A percentile compares a stretch with the other conserved stretches of the same genome.
Conservation (phyloP, 30 jellyfish, hydroid and myxozoan species). For the Aurelia sp. region DNA sequence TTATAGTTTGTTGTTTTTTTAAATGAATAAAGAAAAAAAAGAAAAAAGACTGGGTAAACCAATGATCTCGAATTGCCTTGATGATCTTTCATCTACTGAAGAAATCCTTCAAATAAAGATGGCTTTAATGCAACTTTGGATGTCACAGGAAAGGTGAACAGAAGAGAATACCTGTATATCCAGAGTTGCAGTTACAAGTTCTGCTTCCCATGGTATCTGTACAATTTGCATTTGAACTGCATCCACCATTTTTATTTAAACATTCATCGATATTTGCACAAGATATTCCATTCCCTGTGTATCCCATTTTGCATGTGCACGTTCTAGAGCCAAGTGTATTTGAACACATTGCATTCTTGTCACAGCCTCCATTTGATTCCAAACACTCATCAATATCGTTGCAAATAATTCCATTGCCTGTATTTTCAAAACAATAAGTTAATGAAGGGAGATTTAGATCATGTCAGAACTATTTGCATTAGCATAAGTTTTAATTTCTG, state of each 20-base stretch:
- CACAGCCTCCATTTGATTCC: slow-evolving; percentile 4
- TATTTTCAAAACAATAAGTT: neutral
- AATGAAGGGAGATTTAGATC: too few relatives aligned
- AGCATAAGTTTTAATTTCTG: too few relatives aligned
- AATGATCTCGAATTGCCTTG: too few relatives aligned
- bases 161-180: too few relatives aligned
- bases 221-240: slow-evolving; percentile 13
- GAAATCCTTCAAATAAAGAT: neutral
- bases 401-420: slow-evolving; percentile 47
- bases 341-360: slow-evolving; percentile 25
- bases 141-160: neutral
- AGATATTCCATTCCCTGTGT: slow-evolving; percentile 47
- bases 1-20: too few relatives aligned
- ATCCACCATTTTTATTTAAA: neutral
- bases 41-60: too few relatives aligned
- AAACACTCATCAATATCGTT: slow-evolving; percentile 45
- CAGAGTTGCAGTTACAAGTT: too few relatives aligned
- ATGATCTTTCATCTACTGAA: too few relatives aligned
- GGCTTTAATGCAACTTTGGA: too few relatives aligned
- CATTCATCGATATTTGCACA: slow-evolving; percentile 37
- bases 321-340: neutral
- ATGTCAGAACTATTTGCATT: too few relatives aligned
- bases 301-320: slow-evolving; percentile 54
- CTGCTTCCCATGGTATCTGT: too few relatives aligned
- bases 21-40: too few relatives aligned